phyloP scores from a whole-genome alignment of 2,113 vertebrate species.

The Phainopepla nitens region DNA sequence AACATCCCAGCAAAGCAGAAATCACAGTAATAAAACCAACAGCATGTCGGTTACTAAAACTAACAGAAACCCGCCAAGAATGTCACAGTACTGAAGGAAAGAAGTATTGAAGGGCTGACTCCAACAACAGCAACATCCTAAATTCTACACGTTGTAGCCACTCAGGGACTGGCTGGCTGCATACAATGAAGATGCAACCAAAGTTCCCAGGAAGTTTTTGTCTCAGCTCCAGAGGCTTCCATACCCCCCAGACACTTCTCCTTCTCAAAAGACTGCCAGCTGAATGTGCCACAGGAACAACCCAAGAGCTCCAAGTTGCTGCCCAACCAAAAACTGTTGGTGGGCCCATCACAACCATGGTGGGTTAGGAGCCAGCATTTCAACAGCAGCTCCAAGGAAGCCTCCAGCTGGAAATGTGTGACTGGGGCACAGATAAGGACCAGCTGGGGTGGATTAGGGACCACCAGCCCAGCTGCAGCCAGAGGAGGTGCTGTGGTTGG shows the following conservation, averaged over 20 bases:
- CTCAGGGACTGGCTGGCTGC: background rate
- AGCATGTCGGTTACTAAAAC: background rate
- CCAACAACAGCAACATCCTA: background rate
- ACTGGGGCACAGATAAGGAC: background rate
- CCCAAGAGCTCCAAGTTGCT: background rate
- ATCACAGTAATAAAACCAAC: background rate
- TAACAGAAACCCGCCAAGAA: background rate
- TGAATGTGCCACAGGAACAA: rapidly evolving
- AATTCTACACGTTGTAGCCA: rapidly evolving
- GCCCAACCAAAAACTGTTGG: rapidly evolving
- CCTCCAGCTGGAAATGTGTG: background rate
- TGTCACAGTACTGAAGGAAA: background rate
- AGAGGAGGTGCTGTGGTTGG: background rate
- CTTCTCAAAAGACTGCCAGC: background rate
- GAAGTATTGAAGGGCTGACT: background rate
- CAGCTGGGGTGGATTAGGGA: background rate
- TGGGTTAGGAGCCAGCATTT: background rate
- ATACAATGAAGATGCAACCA: background rate
- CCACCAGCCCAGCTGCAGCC: background rate
- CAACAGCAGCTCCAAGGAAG: background rate
- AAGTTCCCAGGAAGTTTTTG: background rate
- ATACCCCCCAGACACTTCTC: background rate
- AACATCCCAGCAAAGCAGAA: background rate
- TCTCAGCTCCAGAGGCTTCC: background rate
- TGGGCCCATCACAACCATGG: rapidly evolving